phyloP scores from a whole-genome alignment of 1,140 invertebrate genomes.

The Anastrepha ludens region DNA sequence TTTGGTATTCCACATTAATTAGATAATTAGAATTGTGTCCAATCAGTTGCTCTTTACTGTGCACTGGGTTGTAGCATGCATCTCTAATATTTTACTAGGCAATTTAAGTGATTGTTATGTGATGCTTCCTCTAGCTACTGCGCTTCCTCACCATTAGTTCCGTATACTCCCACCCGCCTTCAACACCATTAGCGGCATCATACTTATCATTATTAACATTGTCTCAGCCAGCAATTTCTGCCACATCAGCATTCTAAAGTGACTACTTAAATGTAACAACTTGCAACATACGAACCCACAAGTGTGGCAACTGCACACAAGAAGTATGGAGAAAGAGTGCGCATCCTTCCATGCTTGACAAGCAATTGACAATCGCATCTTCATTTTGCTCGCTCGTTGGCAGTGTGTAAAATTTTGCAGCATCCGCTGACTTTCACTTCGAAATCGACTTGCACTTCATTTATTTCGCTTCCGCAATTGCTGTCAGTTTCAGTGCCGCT shows the following conservation, averaged over 20 bases:
- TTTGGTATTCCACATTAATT: too few species aligned
- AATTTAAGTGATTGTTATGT: not conserved
- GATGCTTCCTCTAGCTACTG: not conserved
- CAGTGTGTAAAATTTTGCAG: conserved; percentile 4
- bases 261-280: conserved; percentile 34
- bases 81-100: not conserved
- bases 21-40: too few species aligned
- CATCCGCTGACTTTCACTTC: conserved; percentile 33
- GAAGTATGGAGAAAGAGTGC: not conserved
- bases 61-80: not conserved
- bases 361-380: conserved; percentile 18
- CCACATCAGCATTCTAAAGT: conserved; percentile 17
- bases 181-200: not conserved
- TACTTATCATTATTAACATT: conserved; percentile 21
- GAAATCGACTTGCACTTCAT: conserved; percentile 43
- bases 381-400: not conserved
- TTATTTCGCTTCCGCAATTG: conserved; percentile 22
- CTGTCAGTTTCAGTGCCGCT: conserved; percentile 4
- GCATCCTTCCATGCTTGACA: not conserved
- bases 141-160: not conserved
- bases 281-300: not conserved
- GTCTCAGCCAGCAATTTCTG: conserved; percentile 23
- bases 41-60: not conserved
- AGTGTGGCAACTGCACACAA: not conserved
- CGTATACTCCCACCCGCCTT: not conserved